These are phyloP conservation scores for Heteromurus nitidus DNA, from an alignment of 2,888 invertebrate species.

Conservation along the genomic window DNA sequence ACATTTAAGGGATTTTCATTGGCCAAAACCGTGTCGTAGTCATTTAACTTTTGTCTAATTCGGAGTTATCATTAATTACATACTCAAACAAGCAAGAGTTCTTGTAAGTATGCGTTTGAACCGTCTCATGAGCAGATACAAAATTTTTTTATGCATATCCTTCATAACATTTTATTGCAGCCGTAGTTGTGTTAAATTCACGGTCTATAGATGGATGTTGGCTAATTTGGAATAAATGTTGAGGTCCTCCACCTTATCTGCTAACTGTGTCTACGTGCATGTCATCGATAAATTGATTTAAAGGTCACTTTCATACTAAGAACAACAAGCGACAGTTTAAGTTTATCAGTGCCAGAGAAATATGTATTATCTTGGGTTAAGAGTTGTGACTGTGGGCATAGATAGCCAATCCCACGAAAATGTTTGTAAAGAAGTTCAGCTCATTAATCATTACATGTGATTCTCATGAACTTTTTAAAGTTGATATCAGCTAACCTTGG, in stretches of 20 bases:
- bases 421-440: conserved; percentile 28
- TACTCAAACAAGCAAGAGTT: too few species aligned
- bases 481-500: conserved; percentile 57
- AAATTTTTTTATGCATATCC: too few species aligned
- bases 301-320: background rate
- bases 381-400: conserved; percentile 16
- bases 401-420: conserved; percentile 1
- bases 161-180: too few species aligned
- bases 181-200: too few species aligned
- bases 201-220: background rate
- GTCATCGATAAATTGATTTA: background rate
- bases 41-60: too few species aligned
- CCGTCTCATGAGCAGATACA: too few species aligned
- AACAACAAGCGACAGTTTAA: conserved; percentile 27
- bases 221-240: background rate
- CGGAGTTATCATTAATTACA: too few species aligned
- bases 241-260: conserved; percentile 10
- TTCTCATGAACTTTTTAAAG: conserved; percentile 44
- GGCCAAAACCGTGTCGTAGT: too few species aligned
- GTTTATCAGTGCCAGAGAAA: conserved; percentile 1
- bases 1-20: too few species aligned
- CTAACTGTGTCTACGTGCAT: background rate
- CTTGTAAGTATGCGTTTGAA: too few species aligned
- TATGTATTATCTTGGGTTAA: conserved; percentile 26
- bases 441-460: conserved; percentile 55